These are phyloP conservation scores for Uromys caudimaculatus DNA, from an alignment of 2,797 vertebrate species.

Conservation along the genomic window DNA sequence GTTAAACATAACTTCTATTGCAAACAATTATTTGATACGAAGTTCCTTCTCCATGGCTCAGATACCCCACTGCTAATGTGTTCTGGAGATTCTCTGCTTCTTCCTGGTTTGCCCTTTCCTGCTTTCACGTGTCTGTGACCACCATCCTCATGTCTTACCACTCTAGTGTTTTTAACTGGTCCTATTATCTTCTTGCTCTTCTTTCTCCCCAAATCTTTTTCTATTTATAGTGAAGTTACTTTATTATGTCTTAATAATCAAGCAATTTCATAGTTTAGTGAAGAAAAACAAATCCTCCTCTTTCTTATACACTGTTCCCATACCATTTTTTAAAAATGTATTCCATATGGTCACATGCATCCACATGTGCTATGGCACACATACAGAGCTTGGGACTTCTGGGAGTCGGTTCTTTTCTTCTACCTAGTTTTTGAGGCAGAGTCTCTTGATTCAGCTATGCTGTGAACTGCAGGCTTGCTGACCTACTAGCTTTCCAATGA, in stretches of 20 bases:
- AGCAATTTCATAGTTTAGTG: not conserved
- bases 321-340: not conserved
- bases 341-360: not conserved
- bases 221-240: not conserved
- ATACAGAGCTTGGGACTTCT: not conserved
- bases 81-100: not conserved
- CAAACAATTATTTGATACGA: not conserved
- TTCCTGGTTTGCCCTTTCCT: not conserved
- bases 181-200: not conserved
- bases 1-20: constrained; percentile 26
- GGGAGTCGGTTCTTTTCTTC: not conserved
- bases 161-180: not conserved
- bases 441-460: not conserved
- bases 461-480: too few relatives aligned
- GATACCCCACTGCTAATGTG: not conserved
- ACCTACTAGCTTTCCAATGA: not conserved
- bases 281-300: not conserved
- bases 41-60: not conserved
- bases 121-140: not conserved
- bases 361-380: not conserved
- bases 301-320: not conserved
- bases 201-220: not conserved
- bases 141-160: not conserved
- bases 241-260: constrained; percentile 22
- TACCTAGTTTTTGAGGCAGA: not conserved